phyloP scores from a whole-genome alignment of 2,113 vertebrate genomes.

The Hemicordylus capensis region DNA sequence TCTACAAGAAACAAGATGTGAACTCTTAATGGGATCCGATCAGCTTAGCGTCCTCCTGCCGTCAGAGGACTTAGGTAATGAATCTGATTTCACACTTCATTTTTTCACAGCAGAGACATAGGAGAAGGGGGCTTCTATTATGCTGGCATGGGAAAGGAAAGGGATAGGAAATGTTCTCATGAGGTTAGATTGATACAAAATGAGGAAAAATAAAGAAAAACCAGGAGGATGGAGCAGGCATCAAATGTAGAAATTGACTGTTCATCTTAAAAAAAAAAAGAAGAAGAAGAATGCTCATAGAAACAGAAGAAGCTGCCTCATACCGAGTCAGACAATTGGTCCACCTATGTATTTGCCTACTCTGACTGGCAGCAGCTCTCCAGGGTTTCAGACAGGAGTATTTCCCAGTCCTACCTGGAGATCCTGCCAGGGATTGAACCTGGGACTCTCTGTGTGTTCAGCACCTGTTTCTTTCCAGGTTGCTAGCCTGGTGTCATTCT shows the following conservation, averaged over 20 bases:
- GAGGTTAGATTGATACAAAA: slow-evolving; percentile 45
- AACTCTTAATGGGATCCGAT: slow-evolving; percentile 38
- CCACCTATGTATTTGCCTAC: no score
- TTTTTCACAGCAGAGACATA: slow-evolving; percentile 46
- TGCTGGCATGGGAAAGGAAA: neutral
- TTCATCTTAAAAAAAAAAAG: no score
- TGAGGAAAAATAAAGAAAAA: slow-evolving; percentile 3
- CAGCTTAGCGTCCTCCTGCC: slow-evolving; percentile 34
- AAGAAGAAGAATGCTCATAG: no score
- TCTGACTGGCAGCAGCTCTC: no score
- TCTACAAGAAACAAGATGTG: slow-evolving; percentile 29
- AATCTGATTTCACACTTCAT: slow-evolving; percentile 65
- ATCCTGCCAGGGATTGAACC: no score
- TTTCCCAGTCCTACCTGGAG: no score
- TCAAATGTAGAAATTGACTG: neutral
- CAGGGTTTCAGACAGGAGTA: no score
- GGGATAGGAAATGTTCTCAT: slow-evolving; percentile 39
- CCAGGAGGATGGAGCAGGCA: neutral
- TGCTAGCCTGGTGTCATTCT: no score
- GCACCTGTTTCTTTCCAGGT: no score
- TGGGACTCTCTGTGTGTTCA: no score
- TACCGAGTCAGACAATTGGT: no score
- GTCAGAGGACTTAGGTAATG: slow-evolving; percentile 56
- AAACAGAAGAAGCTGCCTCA: no score
- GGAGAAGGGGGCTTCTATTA: slow-evolving; percentile 64